These are phyloP conservation scores for Heterochromis multidens DNA, from an alignment of 2,113 vertebrate genomes.

Conservation along the genomic window DNA sequence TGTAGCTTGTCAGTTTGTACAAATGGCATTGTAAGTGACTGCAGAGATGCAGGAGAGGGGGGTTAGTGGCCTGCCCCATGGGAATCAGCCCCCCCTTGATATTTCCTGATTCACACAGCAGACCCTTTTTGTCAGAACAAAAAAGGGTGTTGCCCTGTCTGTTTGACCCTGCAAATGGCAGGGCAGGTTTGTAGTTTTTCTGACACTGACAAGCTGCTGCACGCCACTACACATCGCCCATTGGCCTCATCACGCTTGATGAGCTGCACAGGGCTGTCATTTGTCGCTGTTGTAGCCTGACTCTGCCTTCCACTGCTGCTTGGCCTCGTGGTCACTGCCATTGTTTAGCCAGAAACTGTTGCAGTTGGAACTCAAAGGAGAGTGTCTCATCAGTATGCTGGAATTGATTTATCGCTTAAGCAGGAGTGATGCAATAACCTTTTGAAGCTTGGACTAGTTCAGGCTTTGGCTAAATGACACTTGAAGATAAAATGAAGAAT, in stretches of 20 bases:
- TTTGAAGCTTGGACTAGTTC: not conserved
- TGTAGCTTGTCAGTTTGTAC: not conserved
- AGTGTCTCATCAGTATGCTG: not conserved
- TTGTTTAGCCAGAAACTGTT: slow-evolving; percentile 49
- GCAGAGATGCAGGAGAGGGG: too few relatives aligned
- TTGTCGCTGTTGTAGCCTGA: not conserved
- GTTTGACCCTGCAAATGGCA: slow-evolving; percentile 40
- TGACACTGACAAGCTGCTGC: slow-evolving; percentile 38
- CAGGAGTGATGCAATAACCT: not conserved
- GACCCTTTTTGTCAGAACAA: not conserved
- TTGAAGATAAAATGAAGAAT: not conserved
- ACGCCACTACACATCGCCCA: slow-evolving; percentile 23
- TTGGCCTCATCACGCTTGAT: slow-evolving; percentile 28
- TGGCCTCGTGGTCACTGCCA: not conserved
- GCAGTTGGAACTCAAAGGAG: slow-evolving; percentile 25
- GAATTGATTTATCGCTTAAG: slow-evolving; percentile 22
- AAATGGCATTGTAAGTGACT: too few relatives aligned
- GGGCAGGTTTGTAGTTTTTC: slow-evolving; percentile 18
- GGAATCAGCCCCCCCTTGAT: not conserved
- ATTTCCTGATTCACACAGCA: not conserved
- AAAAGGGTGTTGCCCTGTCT: slow-evolving; percentile 16
- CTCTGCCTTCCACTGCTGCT: not conserved
- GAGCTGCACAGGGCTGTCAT: not conserved
- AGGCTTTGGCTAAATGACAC: not conserved
- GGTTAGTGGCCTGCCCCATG: not conserved